phyloP scores from a whole-genome alignment of 2,113 vertebrate species.

The Isichthys henryi region DNA sequence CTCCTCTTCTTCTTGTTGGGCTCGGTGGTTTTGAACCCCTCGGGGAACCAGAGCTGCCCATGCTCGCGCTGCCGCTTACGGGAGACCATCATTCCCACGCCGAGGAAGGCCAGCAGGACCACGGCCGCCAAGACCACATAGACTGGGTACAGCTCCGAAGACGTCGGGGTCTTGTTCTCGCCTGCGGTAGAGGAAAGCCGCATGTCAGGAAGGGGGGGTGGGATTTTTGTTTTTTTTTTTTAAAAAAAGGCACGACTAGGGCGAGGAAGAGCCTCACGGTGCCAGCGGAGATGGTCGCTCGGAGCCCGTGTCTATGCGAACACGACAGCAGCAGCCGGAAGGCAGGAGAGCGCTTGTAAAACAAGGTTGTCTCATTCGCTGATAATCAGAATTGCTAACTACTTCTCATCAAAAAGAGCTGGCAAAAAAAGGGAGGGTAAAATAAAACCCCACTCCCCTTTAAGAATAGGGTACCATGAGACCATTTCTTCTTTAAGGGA shows the following conservation, averaged over 20 bases:
- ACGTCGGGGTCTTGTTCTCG: slow-evolving; percentile 59
- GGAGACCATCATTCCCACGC: slow-evolving; percentile 78
- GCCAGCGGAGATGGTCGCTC: slow-evolving; percentile 20
- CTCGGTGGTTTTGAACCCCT: slow-evolving; percentile 88
- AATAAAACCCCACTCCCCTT: slow-evolving; percentile 67
- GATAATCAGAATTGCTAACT: slow-evolving; percentile 85
- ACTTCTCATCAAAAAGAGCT: slow-evolving; percentile 67
- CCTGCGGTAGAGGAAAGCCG: slow-evolving; percentile 54
- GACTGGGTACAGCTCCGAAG: slow-evolving; percentile 76
- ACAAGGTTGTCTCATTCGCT: slow-evolving; percentile 63
- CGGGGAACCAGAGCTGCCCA: slow-evolving; percentile 95
- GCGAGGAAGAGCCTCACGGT: slow-evolving; percentile 31
- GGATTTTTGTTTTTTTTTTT: not conserved
- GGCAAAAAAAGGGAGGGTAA: slow-evolving; percentile 33
- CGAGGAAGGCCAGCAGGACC: slow-evolving; percentile 65
- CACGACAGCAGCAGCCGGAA: slow-evolving; percentile 30
- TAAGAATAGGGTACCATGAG: slow-evolving; percentile 75
- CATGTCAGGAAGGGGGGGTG: slow-evolving; percentile 17
- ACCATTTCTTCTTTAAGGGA: slow-evolving; percentile 85
- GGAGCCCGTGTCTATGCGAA: slow-evolving; percentile 38
- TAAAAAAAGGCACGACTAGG: slow-evolving; percentile 7
- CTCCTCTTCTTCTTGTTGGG: slow-evolving; percentile 92
- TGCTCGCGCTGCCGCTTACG: slow-evolving; percentile 87
- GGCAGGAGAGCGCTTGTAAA: slow-evolving; percentile 20
- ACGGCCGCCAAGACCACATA: slow-evolving; percentile 67